Conservation (phyloP, 2,113 vertebrate species). For the Reinhardtius hippoglossoides region DNA sequence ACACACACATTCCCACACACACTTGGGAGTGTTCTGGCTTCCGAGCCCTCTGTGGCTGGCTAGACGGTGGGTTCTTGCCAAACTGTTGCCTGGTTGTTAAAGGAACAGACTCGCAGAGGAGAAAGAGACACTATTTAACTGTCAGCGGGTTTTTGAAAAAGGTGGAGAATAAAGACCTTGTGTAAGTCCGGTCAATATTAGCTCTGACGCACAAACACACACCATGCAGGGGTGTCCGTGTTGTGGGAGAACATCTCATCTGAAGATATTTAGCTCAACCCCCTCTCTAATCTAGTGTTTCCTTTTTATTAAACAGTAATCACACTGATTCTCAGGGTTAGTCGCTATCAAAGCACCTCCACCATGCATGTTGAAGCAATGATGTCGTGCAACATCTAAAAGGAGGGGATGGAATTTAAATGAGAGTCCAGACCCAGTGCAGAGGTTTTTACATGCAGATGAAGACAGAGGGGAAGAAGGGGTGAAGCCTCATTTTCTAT, state of each 20-base stretch:
- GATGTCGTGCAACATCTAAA: constrained; percentile 30
- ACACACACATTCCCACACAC: constrained; percentile 22
- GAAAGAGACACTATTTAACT: constrained; percentile 27
- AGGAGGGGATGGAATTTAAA: constrained; percentile 31
- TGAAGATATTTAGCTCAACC: not conserved
- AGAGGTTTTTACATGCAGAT: constrained; percentile 62
- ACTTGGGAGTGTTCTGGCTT: constrained; percentile 43
- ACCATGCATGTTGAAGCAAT: constrained; percentile 9
- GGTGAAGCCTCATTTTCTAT: constrained; percentile 68
- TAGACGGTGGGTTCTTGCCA: constrained; percentile 26
- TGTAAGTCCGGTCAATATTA: constrained; percentile 56
- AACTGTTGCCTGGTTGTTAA: constrained; percentile 58
- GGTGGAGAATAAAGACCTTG: not conserved
- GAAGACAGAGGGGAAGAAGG: constrained; percentile 39
- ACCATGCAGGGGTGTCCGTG: not conserved
- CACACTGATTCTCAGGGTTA: constrained; percentile 2
- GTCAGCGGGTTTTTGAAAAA: constrained; percentile 21
- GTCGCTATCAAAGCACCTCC: constrained; percentile 28
- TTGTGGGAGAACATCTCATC: not conserved
- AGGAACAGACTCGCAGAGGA: constrained; percentile 35
- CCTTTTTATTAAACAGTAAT: not conserved
- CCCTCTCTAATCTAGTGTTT: not conserved
- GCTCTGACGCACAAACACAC: constrained; percentile 21
- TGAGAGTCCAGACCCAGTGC: constrained; percentile 25
- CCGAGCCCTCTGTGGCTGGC: constrained; percentile 15